Evolutionary conservation across 2,888 invertebrate species (phyloP), one percentile per base, ranked within the genome.

Genomic region (Cheilosia grossa): DNA sequence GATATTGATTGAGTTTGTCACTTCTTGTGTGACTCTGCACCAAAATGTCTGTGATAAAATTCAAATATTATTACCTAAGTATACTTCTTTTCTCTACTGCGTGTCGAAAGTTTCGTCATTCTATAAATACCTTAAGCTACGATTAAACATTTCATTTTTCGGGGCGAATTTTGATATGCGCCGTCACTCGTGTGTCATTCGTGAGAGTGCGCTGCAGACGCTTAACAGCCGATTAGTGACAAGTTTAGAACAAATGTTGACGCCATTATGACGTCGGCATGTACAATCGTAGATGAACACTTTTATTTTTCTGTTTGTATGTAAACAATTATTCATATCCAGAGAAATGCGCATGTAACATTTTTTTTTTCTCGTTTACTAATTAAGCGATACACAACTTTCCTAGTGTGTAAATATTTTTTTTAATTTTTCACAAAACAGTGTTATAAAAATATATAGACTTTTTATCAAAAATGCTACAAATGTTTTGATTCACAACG

Each of bases 31-130:
- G 24, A 78, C 86, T 64, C 66, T 82, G 87, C 87, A 85, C 87
- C 77, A 80, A 87, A 83, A 67, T 72, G 78, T 82, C 87, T 87
- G 87, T 87, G 87, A 87, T 87, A 87, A 80, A 70, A 40, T 83
- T 83, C 75, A 83, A 86, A 86, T 86, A 82, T 72, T 83, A 70
- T 77, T 63, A 85, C 67, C 75, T 81, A 63, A 75, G 75, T 56
- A 66, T 81, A 85, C 59, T 79, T 64, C 51, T 67, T 64, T 42
- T 74, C 17, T 54, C 63, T 61, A 56, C 24, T 24, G 24, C 64
- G 44, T 64, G 44, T 47, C 44, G 33, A 75, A 44, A 33, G 27
- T 58, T 63, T 21, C n/a, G 42, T 51, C 63, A 64, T 67, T n/a
- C 30, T 37, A 19, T 53, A 51, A 59, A 42, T n/a, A 9, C 13